phyloP scores from a whole-genome alignment of 2,888 invertebrate genomes.

The Melanotus villosus region DNA sequence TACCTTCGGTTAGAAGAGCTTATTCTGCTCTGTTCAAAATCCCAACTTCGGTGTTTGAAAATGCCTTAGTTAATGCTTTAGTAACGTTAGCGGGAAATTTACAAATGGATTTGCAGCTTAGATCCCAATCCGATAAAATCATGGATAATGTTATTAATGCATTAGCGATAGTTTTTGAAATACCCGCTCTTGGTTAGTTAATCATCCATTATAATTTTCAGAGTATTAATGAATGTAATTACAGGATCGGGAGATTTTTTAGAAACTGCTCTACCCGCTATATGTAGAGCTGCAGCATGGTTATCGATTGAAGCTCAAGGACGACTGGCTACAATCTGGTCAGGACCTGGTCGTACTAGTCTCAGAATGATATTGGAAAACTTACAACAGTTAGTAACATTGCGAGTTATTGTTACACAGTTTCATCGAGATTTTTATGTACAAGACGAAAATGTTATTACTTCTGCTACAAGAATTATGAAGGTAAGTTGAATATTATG shows the following conservation, averaged over 20 bases:
- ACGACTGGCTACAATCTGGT: constrained; percentile 85
- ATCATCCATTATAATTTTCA: no score
- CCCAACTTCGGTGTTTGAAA: constrained; percentile 66
- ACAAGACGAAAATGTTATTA: constrained; percentile 88
- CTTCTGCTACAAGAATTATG: constrained; percentile 89
- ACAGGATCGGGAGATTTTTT: constrained; percentile 84
- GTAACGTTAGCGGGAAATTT: constrained; percentile 80
- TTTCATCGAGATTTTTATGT: constrained; percentile 81
- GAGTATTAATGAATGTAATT: constrained; percentile 48
- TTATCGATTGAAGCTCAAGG: constrained; percentile 84
- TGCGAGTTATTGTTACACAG: constrained; percentile 85
- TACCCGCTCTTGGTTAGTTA: constrained; percentile 64
- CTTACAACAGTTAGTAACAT: constrained; percentile 89
- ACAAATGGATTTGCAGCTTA: constrained; percentile 76
- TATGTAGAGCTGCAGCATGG: constrained; percentile 83
- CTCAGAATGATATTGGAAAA: constrained; percentile 81
- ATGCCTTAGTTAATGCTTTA: constrained; percentile 82
- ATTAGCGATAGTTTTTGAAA: constrained; percentile 67
- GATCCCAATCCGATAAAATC: constrained; percentile 56
- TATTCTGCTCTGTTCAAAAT: constrained; percentile 70
- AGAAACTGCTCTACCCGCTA: constrained; percentile 84
- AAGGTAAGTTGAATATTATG: constrained; percentile 80
- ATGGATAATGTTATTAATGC: constrained; percentile 75
- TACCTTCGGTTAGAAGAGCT: constrained; percentile 79
- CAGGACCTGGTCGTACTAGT: constrained; percentile 70